Percentiles rank a stretch among this genome's conserved stretches.
Evolutionary conservation across 2,888 invertebrate genomes (phyloP).

Genomic region (Mesorhabditis sp.): DNA sequence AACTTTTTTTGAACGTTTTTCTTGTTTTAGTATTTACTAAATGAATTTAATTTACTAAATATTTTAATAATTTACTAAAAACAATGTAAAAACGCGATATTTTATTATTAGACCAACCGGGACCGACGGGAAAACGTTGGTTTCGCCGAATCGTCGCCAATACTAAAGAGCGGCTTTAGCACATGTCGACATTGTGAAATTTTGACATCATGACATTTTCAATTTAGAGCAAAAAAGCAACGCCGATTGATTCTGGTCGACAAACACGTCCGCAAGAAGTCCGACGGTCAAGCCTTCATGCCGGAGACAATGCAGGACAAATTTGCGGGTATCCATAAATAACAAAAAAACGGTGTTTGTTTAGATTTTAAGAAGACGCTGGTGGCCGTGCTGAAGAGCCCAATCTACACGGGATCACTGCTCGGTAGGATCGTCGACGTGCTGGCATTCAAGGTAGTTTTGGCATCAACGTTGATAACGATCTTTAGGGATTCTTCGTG

Average conservation of each 20-base stretch:
- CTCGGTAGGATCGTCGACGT: conserved; percentile 57
- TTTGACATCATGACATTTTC: background rate
- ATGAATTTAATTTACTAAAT: no score
- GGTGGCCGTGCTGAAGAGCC: conserved; percentile 36
- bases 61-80: no score
- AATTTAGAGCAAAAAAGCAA: background rate
- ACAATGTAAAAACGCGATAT: no score
- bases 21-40: no score
- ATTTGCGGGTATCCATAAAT: conserved; percentile 11
- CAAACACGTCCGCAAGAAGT: conserved; percentile 6
- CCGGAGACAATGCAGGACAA: conserved; percentile 37
- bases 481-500: conserved; percentile 49
- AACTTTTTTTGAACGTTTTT: no score
- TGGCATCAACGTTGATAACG: no score
- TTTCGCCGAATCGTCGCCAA: no score
- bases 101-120: no score
- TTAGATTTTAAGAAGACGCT: conserved; percentile 26
- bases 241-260: conserved; percentile 4
- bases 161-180: background rate
- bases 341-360: background rate
- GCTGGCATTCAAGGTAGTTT: conserved; percentile 51
- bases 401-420: conserved; percentile 50
- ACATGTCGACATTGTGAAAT: no score
- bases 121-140: no score
- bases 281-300: conserved; percentile 33